Conservation (phyloP, 2,113 vertebrate species). For the Hyla sarda region DNA sequence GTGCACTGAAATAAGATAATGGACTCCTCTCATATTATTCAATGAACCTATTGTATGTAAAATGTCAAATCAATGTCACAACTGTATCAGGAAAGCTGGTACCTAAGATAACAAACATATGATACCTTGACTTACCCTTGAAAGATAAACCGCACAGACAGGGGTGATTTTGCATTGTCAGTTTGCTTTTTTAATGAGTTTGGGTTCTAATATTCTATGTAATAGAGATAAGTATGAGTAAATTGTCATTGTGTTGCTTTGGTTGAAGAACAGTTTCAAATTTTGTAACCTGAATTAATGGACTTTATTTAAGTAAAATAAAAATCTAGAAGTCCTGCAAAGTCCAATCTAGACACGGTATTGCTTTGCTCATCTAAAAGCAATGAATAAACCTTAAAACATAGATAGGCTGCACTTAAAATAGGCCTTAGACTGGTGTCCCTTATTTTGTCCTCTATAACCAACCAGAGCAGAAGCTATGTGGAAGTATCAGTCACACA, state of each 20-base stretch:
- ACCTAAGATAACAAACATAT: not conserved
- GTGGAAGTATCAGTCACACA: not conserved
- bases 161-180: not conserved
- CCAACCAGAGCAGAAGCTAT: not conserved
- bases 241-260: not conserved
- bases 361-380: not conserved
- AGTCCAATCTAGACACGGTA: not conserved
- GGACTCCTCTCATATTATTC: not conserved
- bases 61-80: constrained; percentile 6
- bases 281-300: not conserved
- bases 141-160: not conserved
- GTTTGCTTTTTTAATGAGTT: not conserved
- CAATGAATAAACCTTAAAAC: not conserved
- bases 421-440: no score
- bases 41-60: constrained; percentile 4
- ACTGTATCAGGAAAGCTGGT: not conserved
- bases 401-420: no score
- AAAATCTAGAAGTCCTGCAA: not conserved
- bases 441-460: no score
- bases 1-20: not conserved
- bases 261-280: not conserved
- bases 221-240: not conserved
- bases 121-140: constrained; percentile 18
- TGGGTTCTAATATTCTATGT: not conserved
- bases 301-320: not conserved